phyloP scores from a whole-genome alignment of 2,797 vertebrate species.

The Enteromius afrohamiltoni region DNA sequence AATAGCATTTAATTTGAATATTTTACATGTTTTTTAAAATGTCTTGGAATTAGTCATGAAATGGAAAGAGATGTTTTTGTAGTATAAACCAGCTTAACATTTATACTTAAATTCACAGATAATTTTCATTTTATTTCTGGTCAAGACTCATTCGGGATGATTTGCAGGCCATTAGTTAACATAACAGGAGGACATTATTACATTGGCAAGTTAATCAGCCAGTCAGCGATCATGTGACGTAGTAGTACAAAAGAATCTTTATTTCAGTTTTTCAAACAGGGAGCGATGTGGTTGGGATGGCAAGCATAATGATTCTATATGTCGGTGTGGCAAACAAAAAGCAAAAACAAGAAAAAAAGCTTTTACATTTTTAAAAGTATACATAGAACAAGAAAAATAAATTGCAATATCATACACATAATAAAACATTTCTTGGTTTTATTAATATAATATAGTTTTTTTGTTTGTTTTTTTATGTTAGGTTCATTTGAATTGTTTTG shows the following conservation, averaged over 20 bases:
- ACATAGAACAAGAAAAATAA: too few relatives aligned
- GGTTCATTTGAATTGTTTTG: too few relatives aligned
- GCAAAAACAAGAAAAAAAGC: too few relatives aligned
- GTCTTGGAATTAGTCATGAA: background rate
- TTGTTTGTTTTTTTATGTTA: too few relatives aligned
- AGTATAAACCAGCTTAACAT: background rate
- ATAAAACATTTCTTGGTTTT: too few relatives aligned
- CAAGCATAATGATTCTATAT: too few relatives aligned
- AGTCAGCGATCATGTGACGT: too few relatives aligned
- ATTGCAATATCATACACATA: too few relatives aligned
- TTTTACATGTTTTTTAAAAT: constrained; percentile 19
- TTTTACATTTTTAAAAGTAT: too few relatives aligned
- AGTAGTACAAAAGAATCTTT: background rate
- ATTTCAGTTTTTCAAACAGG: background rate
- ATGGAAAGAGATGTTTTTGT: background rate
- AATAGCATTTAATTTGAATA: constrained; percentile 33
- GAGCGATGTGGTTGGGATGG: background rate
- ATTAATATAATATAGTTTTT: too few relatives aligned
- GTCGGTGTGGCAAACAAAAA: too few relatives aligned
- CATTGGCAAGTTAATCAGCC: background rate
- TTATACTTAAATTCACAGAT: background rate
- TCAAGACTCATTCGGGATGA: background rate
- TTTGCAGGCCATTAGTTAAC: background rate
- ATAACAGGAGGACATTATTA: background rate
- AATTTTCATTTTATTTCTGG: background rate